These are phyloP conservation scores for Pinctada fucata DNA, from an alignment of 2,888 invertebrate species.

Conservation along the genomic window DNA sequence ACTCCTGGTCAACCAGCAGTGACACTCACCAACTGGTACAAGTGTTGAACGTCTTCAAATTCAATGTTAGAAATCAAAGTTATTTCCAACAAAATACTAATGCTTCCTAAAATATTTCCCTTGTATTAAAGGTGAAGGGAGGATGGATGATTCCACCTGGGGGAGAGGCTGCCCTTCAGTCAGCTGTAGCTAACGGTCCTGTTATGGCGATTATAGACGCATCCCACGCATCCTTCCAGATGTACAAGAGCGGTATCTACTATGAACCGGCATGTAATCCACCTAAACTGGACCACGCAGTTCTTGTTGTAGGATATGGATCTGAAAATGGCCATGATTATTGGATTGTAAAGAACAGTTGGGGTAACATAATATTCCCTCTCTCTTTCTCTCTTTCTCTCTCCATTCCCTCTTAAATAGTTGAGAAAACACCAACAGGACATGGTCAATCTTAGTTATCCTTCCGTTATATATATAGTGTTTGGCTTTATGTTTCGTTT, in stretches of 20 bases:
- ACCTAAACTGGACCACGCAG: constrained; percentile 47
- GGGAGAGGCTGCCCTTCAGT: constrained; percentile 47
- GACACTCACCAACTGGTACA: too few species aligned
- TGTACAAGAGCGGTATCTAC: constrained; percentile 51
- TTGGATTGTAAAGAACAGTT: constrained; percentile 60
- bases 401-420: too few species aligned
- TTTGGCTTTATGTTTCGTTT: too few species aligned
- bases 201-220: constrained; percentile 58
- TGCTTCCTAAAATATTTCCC: too few species aligned
- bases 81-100: too few species aligned
- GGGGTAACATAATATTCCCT: constrained; percentile 77
- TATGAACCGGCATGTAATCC: constrained; percentile 44
- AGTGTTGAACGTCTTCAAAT: too few species aligned
- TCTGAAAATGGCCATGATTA: constrained; percentile 45
- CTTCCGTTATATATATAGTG: too few species aligned
- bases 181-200: constrained; percentile 50
- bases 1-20: too few species aligned
- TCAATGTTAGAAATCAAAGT: background rate
- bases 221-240: constrained; percentile 55
- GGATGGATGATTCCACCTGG: constrained; percentile 12
- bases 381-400: too few species aligned
- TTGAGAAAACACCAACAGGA: too few species aligned
- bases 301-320: constrained; percentile 56
- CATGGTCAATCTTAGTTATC: too few species aligned
- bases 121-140: too few species aligned